Base-by-base conservation (phyloP, 2,113 vertebrate species). In the Onychostruthus taczanowskii region DNA sequence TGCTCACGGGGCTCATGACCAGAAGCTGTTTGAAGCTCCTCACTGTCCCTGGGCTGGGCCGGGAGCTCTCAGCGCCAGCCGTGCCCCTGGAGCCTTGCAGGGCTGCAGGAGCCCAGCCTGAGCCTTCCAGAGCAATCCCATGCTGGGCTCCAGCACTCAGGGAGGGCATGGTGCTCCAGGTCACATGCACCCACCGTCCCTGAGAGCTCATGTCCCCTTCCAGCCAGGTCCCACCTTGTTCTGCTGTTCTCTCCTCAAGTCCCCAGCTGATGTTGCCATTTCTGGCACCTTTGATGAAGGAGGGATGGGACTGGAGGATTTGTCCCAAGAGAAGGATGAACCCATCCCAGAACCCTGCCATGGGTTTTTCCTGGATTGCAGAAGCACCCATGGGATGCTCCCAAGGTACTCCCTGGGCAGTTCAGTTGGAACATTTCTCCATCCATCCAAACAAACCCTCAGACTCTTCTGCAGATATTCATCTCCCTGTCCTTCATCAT, bases 21-120 rank as follows among this genome's bases (percentile, higher is more conserved):
- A 90, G 66, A 27, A 76, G 58, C 62, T 28, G 24, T 50, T 61
- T 39, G 77, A 62, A 81, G 82, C 83, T 90, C 74, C 82, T 84
- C 6, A 2, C 58, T 76, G 31, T 70, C 20, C 56, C 52, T 0
- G 0, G 74, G 66, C 53, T 87, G 66, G 59, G 74, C 69, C 64
- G 35, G 41, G 56, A 83, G 73, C 52, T 52, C 90, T 50, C 0
- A 16, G 33, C 23, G 33, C 46, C 73, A 61, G 62, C 31, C 1
- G 2, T 31, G 62, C 7, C 58, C 37, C 76, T 0, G 2, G 55
- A 87, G 81, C 55, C 19, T 91, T 41, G 69, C n/a, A 52, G 43
- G 30, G 66, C 82, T n/a, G 4, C 27, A 24, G 68, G 69, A 67
- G 52, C 33, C 37, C 41, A 17, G 41, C 26, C 58, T 43, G 50